phyloP scores from a whole-genome alignment of 1,140 invertebrate genomes.

The Triops cancriformis region DNA sequence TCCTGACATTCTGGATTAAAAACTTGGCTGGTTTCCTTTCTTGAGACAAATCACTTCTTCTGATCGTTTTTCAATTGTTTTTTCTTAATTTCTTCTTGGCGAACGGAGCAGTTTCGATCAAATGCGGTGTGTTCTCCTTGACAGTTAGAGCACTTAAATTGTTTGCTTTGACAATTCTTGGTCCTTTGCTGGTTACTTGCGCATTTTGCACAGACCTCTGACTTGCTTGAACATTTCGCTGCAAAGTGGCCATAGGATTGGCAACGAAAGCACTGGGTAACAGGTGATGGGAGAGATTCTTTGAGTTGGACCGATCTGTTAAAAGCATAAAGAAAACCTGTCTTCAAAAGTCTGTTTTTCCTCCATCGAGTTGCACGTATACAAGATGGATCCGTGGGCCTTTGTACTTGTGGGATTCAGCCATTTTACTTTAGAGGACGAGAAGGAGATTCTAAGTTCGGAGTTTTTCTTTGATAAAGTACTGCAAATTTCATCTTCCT shows the following conservation, averaged over 20 bases:
- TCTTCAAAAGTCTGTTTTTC: conserved; percentile 8
- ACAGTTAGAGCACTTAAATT: conserved; percentile 18
- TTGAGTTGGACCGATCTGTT: background rate
- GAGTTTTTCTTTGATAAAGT: background rate
- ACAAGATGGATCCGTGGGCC: background rate
- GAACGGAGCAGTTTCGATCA: background rate
- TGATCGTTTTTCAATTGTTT: background rate
- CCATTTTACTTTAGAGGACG: background rate
- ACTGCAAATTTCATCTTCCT: background rate
- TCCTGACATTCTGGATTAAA: background rate
- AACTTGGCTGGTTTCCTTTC: conserved; percentile 7
- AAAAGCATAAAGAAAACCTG: background rate
- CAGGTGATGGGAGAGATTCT: background rate
- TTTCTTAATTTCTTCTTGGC: background rate
- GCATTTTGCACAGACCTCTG: background rate
- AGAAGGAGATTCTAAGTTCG: background rate
- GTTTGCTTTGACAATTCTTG: background rate
- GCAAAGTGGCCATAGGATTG: conserved; percentile 15
- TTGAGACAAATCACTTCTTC: conserved; percentile 1
- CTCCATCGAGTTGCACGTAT: conserved; percentile 7
- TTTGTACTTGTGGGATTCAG: conserved; percentile 1
- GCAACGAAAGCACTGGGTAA: background rate
- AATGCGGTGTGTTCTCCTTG: background rate
- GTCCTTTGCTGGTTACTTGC: background rate
- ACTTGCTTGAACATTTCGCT: background rate